These are phyloP conservation scores for Caerostris extrusa DNA, from an alignment of 1,140 invertebrate species.

Conservation along the genomic window DNA sequence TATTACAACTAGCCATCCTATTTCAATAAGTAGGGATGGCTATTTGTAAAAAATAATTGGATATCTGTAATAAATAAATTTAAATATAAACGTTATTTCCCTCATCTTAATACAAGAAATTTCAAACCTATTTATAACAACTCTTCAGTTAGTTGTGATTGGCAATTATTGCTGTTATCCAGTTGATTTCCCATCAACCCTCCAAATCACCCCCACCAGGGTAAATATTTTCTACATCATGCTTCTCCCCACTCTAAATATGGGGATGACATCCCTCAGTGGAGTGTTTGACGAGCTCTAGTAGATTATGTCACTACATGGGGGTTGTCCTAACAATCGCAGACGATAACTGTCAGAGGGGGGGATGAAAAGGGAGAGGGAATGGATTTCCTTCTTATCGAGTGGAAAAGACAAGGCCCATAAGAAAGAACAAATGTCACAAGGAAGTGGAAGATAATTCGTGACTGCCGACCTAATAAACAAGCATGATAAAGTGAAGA, in stretches of 20 bases:
- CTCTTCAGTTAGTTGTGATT: background rate
- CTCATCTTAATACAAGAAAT: too few relatives aligned
- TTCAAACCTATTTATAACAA: too few relatives aligned
- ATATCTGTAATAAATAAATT: too few relatives aligned
- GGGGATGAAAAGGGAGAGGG: background rate
- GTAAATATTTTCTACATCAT: background rate
- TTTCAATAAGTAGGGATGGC: too few relatives aligned
- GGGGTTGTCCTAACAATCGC: background rate
- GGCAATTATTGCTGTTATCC: background rate
- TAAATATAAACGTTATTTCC: too few relatives aligned
- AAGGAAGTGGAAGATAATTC: background rate
- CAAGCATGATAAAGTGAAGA: background rate
- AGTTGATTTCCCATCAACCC: background rate
- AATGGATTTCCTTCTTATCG: background rate
- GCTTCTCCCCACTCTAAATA: background rate
- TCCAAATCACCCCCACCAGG: background rate
- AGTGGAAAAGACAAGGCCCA: background rate
- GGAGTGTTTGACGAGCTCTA: background rate
- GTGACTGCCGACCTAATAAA: background rate
- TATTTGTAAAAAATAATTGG: too few relatives aligned
- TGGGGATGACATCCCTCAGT: background rate
- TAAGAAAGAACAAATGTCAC: background rate
- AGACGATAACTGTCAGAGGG: background rate
- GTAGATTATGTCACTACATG: background rate
- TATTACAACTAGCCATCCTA: too few relatives aligned